A percentile compares a stretch with the other conserved stretches of the same genome.
phyloP scores from a whole-genome alignment of 2,797 vertebrate species.

The Botia kubotai region DNA sequence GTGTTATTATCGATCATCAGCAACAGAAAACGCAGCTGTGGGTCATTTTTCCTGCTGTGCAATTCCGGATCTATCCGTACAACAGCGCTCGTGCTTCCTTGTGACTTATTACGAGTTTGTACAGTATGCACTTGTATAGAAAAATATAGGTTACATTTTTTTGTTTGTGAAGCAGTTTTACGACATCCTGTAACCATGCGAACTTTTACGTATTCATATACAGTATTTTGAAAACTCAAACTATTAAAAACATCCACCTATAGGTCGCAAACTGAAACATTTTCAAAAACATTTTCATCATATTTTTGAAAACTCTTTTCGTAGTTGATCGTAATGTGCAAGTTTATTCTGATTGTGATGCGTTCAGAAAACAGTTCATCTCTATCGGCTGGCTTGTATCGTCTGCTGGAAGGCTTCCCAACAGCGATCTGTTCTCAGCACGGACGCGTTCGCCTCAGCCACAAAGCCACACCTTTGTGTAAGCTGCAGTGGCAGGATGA shows the following conservation, averaged over 20 bases:
- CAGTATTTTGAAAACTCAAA: too few relatives aligned
- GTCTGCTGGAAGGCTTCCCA: slow-evolving; percentile 5
- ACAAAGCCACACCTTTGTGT: slow-evolving; percentile 33
- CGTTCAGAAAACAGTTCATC: background rate
- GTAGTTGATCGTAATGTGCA: too few relatives aligned
- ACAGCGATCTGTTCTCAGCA: slow-evolving; percentile 7
- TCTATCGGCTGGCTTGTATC: background rate
- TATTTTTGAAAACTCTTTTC: too few relatives aligned
- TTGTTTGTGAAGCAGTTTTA: background rate
- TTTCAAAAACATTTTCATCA: too few relatives aligned
- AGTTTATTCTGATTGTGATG: background rate
- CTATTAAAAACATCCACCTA: too few relatives aligned
- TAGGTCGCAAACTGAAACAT: too few relatives aligned
- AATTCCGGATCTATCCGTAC: background rate
- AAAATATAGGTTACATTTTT: background rate
- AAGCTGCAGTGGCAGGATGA: slow-evolving; percentile 28
- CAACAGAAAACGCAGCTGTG: background rate
- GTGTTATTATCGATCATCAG: slow-evolving; percentile 19
- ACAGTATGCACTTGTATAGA: background rate
- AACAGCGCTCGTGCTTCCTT: background rate
- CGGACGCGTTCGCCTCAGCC: slow-evolving; percentile 20
- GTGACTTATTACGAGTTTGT: too few relatives aligned
- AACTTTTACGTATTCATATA: too few relatives aligned
- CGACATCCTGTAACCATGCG: background rate
- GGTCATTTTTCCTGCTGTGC: slow-evolving; percentile 27